Conservation (phyloP, 2,797 vertebrate genomes). For the Macroramphosus scolopax region DNA sequence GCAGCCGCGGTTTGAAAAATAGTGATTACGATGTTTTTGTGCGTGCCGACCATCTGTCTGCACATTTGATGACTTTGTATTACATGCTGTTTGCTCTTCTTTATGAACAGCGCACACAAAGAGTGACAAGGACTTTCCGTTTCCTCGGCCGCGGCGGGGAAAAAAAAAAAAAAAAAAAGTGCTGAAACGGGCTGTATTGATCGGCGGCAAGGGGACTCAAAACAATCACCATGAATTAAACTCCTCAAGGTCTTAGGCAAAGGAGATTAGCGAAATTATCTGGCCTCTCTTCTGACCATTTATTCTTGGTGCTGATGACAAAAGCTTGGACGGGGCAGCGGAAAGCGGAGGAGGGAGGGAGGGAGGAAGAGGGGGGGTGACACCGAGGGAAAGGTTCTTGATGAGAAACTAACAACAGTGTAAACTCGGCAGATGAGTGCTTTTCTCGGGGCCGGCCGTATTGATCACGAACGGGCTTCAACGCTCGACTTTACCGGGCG, state of each 20-base stretch:
- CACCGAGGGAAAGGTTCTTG: constrained; percentile 51
- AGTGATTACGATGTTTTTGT: constrained; percentile 9
- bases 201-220: constrained; percentile 60
- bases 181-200: constrained; percentile 72
- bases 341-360: constrained; percentile 23
- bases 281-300: constrained; percentile 55
- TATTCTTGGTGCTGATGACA: constrained; percentile 50
- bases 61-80: no score
- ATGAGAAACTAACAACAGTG: constrained; percentile 67
- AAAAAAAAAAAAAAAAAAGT: no score
- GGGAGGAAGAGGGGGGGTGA: constrained; percentile 5
- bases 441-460: constrained; percentile 57
- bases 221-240: constrained; percentile 77
- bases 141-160: constrained; percentile 30
- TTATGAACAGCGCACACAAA: constrained; percentile 2
- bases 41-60: constrained; percentile 13
- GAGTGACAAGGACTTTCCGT: constrained; percentile 44
- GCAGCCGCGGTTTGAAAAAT: constrained; percentile 24
- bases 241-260: constrained; percentile 74
- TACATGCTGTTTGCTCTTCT: constrained; percentile 47
- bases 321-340: constrained; percentile 49
- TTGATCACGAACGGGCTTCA: constrained; percentile 64
- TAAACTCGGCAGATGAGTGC: constrained; percentile 63
- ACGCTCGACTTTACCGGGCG: constrained; percentile 60
- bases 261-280: constrained; percentile 74